These are phyloP conservation scores for Aurelia aurita complex sp. Pacific DNA, from an alignment of 30 jellyfish, hydroid and myxozoan species.

Conservation along the genomic window DNA sequence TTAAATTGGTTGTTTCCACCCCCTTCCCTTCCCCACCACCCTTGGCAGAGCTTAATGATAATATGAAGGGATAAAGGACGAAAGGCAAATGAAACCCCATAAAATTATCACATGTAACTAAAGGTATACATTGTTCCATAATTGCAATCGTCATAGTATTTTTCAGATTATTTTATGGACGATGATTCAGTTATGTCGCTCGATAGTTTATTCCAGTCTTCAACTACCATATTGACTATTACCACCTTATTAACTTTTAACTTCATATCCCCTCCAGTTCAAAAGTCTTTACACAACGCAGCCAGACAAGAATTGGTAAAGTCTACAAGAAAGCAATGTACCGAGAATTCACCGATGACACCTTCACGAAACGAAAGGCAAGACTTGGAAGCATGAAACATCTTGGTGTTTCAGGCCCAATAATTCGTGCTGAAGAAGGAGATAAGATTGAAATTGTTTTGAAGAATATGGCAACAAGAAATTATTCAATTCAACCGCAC, in stretches of 20 bases:
- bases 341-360: slow-evolving; percentile 57
- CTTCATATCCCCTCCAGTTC: slow-evolving; percentile 16
- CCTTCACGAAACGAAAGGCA: slow-evolving; percentile 37
- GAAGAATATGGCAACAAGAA: slow-evolving; percentile 67
- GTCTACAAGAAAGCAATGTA: slow-evolving; percentile 79
- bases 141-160: too few relatives aligned
- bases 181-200: too few relatives aligned
- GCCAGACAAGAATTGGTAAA: slow-evolving; percentile 66
- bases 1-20: too few relatives aligned
- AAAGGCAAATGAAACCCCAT: too few relatives aligned
- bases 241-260: neutral
- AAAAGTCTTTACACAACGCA: slow-evolving; percentile 41
- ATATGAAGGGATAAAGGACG: too few relatives aligned
- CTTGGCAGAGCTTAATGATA: too few relatives aligned
- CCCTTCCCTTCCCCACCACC: too few relatives aligned
- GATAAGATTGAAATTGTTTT: slow-evolving; percentile 61
- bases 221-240: neutral
- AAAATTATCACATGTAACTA: too few relatives aligned
- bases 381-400: slow-evolving; percentile 33
- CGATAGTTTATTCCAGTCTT: too few relatives aligned
- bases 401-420: slow-evolving; percentile 74
- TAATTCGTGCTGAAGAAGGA: slow-evolving; percentile 74
- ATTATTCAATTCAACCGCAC: slow-evolving; percentile 69
- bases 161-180: too few relatives aligned
- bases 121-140: too few relatives aligned